Percentiles rank a stretch among this genome's conserved stretches.
phyloP scores from a whole-genome alignment of 2,888 invertebrate species.

The Campoletis raptor region DNA sequence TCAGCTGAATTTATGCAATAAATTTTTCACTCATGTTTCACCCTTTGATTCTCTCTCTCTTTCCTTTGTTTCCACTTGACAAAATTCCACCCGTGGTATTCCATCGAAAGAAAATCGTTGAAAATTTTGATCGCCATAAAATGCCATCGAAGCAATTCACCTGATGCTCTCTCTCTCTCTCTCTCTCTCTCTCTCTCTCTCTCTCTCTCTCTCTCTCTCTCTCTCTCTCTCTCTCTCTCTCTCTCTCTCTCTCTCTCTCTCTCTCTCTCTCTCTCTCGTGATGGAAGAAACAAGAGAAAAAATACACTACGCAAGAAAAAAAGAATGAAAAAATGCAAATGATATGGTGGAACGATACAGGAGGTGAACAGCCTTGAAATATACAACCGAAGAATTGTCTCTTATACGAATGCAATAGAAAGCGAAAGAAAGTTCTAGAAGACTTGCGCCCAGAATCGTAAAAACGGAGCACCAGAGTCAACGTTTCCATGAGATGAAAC shows the following conservation, averaged over 20 bases:
- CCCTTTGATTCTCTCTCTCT: neutral
- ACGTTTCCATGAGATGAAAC: slow-evolving; percentile 55
- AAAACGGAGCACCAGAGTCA: slow-evolving; percentile 46
- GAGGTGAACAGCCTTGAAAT: neutral
- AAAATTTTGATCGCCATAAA: slow-evolving; percentile 17
- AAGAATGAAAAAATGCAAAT: neutral
- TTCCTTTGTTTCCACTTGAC: neutral
- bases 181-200: neutral
- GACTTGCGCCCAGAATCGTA: slow-evolving; percentile 33
- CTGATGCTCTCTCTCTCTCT: neutral
- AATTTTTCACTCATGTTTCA: neutral
- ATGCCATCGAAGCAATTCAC: slow-evolving; percentile 19
- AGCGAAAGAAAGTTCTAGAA: slow-evolving; percentile 22
- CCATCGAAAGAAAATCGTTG: neutral
- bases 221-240: neutral
- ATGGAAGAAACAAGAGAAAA: neutral
- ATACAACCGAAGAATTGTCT: slow-evolving; percentile 39
- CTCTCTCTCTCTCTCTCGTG: slow-evolving; percentile 1
- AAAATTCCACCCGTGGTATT: neutral
- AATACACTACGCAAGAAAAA: neutral
- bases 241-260: neutral
- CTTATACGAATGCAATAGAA: slow-evolving; percentile 4
- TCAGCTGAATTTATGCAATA: neutral
- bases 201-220: neutral
- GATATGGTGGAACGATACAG: slow-evolving; percentile 18